Conservation (phyloP, 2,113 vertebrate genomes). For the Ptyas mucosa region DNA sequence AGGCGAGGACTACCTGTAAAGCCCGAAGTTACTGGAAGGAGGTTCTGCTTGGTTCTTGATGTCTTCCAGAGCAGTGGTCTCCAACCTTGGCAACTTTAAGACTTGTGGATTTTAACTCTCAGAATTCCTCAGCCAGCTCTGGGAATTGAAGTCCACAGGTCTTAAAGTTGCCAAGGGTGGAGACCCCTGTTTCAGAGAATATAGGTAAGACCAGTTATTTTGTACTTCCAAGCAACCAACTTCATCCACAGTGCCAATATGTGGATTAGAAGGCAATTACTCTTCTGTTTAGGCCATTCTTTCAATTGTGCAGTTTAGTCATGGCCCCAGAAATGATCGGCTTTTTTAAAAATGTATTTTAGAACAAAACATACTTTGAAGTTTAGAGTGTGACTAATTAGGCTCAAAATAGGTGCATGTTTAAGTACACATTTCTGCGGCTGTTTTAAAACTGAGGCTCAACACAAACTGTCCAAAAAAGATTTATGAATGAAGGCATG, state of each 20-base stretch:
- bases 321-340: background rate
- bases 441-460: background rate
- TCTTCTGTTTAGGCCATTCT: background rate
- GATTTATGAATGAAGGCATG: background rate
- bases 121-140: too few relatives aligned
- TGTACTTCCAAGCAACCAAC: background rate
- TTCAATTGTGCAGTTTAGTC: too few relatives aligned
- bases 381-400: background rate
- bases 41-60: background rate
- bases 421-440: background rate
- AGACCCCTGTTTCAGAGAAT: background rate
- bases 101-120: too few relatives aligned
- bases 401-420: background rate
- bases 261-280: background rate
- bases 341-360: background rate
- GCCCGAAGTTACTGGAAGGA: too few relatives aligned
- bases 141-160: too few relatives aligned
- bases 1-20: background rate
- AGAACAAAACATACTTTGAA: background rate
- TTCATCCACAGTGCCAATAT: background rate
- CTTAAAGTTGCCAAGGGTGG: too few relatives aligned
- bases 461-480: too few relatives aligned
- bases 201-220: background rate
- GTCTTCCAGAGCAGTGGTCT: background rate
- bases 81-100: too few relatives aligned